phyloP scores from a whole-genome alignment of 2,888 invertebrate species.

The Diarsia dahlii region DNA sequence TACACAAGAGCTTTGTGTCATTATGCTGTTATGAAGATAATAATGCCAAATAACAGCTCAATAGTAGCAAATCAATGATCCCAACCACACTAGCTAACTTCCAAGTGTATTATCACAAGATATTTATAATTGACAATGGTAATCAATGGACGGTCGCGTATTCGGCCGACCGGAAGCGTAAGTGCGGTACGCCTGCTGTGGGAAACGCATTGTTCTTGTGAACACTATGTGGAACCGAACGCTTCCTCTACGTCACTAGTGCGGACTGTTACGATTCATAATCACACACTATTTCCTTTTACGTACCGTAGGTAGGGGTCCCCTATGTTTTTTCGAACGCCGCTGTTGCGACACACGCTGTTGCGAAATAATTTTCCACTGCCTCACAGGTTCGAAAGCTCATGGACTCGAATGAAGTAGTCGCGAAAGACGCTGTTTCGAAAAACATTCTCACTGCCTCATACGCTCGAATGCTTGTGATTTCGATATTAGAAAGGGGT shows the following conservation, averaged over 20 bases:
- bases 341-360: too few species aligned
- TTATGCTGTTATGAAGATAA: too few species aligned
- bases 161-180: slow-evolving; percentile 61
- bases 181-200: slow-evolving; percentile 67
- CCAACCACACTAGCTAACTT: neutral
- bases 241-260: slow-evolving; percentile 71
- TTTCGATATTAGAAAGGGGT: too few species aligned
- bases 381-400: too few species aligned
- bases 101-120: slow-evolving; percentile 53
- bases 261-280: slow-evolving; percentile 58
- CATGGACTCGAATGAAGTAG: too few species aligned
- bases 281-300: slow-evolving; percentile 61
- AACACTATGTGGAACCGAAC: slow-evolving; percentile 71
- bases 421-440: too few species aligned
- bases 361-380: too few species aligned
- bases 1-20: neutral
- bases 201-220: slow-evolving; percentile 79
- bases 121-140: slow-evolving; percentile 64
- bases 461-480: too few species aligned
- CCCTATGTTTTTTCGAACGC: too few species aligned
- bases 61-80: neutral
- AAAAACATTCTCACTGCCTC: too few species aligned
- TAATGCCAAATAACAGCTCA: neutral
- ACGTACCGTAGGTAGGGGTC: slow-evolving; percentile 15
- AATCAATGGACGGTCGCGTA: slow-evolving; percentile 61